Evolutionary conservation across 2,113 vertebrate species (phyloP).

Genomic region (Ia io): DNA sequence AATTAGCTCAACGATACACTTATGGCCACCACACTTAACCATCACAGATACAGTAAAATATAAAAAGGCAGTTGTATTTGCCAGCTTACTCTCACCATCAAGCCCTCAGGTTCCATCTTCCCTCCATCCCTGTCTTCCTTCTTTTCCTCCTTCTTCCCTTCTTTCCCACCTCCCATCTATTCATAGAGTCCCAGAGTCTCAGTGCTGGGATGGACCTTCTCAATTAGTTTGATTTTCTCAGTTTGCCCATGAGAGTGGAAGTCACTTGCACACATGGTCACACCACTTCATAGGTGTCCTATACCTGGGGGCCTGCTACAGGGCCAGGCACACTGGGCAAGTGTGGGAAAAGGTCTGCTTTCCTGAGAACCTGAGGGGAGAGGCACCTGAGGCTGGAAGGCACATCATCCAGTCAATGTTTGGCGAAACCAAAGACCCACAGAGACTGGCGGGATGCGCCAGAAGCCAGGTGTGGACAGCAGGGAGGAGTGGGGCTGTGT

Average conservation of each 20-base stretch:
- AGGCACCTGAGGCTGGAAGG: neutral
- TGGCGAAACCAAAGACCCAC: neutral
- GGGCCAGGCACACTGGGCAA: neutral
- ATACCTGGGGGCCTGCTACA: neutral
- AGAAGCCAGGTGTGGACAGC: neutral
- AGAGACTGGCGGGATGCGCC: neutral
- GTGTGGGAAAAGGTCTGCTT: neutral
- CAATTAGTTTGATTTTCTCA: neutral
- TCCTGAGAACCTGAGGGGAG: neutral
- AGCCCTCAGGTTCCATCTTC: neutral
- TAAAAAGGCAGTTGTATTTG: neutral
- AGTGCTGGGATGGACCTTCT: neutral
- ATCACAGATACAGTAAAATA: neutral
- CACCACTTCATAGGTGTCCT: neutral
- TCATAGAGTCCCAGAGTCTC: neutral
- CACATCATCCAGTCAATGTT: neutral
- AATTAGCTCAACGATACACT: neutral
- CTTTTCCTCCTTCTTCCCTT: neutral
- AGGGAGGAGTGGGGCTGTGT: neutral
- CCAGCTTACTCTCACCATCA: neutral
- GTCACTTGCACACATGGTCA: neutral
- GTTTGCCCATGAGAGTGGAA: neutral
- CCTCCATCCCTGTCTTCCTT: neutral
- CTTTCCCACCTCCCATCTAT: neutral
- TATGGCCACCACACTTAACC: neutral